Evolutionary conservation across 1,140 invertebrate genomes (phyloP).

Genomic region (Zelostemma sp.): DNA sequence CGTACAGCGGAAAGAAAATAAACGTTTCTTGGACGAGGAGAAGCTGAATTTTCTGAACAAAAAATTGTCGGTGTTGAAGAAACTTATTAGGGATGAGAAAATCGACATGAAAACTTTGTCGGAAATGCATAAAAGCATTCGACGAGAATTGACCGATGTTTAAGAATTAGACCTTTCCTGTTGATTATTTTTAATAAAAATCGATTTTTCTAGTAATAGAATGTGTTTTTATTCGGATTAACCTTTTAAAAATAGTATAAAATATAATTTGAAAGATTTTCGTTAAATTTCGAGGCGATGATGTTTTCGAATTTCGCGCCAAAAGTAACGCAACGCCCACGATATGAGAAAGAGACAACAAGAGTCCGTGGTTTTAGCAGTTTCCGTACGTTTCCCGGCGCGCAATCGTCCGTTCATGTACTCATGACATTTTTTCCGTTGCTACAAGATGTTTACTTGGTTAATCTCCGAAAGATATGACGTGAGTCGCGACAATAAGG

Average conservation of each 20-base stretch:
- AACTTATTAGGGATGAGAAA: constrained; percentile 36
- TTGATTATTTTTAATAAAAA: not conserved
- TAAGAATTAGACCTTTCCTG: constrained; percentile 16
- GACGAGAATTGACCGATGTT: constrained; percentile 43
- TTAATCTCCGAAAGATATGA: constrained; percentile 55
- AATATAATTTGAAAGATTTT: too few species aligned
- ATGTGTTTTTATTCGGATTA: too few species aligned
- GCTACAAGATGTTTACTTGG: constrained; percentile 67
- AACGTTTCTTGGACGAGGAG: constrained; percentile 13
- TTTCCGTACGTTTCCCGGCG: constrained; percentile 48
- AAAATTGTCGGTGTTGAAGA: constrained; percentile 46
- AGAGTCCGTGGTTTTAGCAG: constrained; percentile 54
- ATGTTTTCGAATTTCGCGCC: not conserved
- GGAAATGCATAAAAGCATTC: constrained; percentile 52
- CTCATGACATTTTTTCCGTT: constrained; percentile 68
- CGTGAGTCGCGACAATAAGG: constrained; percentile 53
- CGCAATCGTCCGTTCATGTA: constrained; percentile 57
- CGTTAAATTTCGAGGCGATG: too few species aligned
- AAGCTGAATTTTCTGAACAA: constrained; percentile 53
- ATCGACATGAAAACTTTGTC: constrained; percentile 51
- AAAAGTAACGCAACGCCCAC: constrained; percentile 11
- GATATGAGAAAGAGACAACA: constrained; percentile 19
- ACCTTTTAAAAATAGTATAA: too few species aligned
- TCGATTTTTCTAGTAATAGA: constrained; percentile 2
- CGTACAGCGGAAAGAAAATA: constrained; percentile 22